Percentiles rank a stretch among this genome's conserved stretches.
phyloP scores from a whole-genome alignment of 2,888 invertebrate species.

The Euplexia lucipara region DNA sequence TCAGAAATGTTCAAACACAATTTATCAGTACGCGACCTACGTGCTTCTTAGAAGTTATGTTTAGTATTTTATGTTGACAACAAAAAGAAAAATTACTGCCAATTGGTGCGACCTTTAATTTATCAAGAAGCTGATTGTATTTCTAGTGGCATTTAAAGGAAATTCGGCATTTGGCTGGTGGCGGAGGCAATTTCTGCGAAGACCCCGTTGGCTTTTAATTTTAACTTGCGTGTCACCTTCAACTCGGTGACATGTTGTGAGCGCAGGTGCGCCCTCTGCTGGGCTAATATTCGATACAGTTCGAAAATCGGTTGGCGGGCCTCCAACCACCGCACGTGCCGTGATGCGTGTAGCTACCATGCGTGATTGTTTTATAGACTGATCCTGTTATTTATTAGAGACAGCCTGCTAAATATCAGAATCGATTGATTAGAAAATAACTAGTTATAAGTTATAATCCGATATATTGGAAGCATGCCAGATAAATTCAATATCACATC shows the following conservation, averaged over 20 bases:
- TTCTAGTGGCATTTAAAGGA: conserved; percentile 45
- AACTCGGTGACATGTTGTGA: conserved; percentile 51
- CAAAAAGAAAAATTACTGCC: conserved; percentile 28
- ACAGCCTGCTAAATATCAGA: conserved; percentile 13
- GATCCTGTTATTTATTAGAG: conserved; percentile 19
- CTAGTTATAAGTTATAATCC: neutral
- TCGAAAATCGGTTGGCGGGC: conserved; percentile 67
- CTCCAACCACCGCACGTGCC: conserved; percentile 69
- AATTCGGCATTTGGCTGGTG: conserved; percentile 57
- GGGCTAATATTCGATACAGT: conserved; percentile 58
- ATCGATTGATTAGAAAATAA: neutral
- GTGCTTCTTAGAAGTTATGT: conserved; percentile 52
- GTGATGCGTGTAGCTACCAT: conserved; percentile 49
- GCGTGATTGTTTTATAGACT: conserved; percentile 27
- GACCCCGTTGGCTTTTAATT: conserved; percentile 62
- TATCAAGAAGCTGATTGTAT: conserved; percentile 40
- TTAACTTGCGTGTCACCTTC: conserved; percentile 66
- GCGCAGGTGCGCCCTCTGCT: conserved; percentile 66
- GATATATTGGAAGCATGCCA: neutral
- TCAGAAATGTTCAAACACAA: conserved; percentile 37
- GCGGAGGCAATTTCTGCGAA: conserved; percentile 59
- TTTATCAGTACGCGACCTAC: conserved; percentile 34
- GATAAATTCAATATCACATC: neutral
- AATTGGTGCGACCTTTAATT: conserved; percentile 48
- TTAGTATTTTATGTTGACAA: conserved; percentile 37